Evolutionary conservation across 2,113 vertebrate species (phyloP).

Genomic region (Plecturocebus donacophilus): DNA sequence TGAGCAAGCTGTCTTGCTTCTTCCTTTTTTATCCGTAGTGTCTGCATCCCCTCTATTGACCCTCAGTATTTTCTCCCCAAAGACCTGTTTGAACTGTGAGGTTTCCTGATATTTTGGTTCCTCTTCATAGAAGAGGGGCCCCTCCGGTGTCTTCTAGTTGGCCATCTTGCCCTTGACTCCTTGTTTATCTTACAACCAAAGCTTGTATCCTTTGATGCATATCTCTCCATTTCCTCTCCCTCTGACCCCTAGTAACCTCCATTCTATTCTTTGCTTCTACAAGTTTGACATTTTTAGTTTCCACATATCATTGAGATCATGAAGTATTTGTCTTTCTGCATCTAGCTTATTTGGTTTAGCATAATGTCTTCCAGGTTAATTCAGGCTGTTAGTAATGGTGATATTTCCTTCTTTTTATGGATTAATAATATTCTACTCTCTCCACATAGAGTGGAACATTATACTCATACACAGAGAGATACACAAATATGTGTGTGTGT

Average conservation of each 20-base stretch:
- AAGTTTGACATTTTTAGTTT: not conserved
- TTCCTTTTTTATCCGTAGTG: too few relatives aligned
- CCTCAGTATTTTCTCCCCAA: too few relatives aligned
- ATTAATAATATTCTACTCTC: not conserved
- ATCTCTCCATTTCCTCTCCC: not conserved
- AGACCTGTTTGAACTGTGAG: too few relatives aligned
- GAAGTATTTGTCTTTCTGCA: not conserved
- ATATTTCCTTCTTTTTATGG: not conserved
- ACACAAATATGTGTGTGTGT: not conserved
- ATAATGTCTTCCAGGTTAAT: not conserved
- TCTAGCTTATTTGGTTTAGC: not conserved
- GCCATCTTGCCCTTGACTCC: too few relatives aligned
- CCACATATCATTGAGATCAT: not conserved
- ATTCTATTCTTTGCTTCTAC: not conserved
- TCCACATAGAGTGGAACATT: too few relatives aligned
- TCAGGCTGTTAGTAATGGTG: not conserved
- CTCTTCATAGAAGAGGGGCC: too few relatives aligned
- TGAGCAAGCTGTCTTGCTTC: too few relatives aligned
- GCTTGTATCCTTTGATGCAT: not conserved
- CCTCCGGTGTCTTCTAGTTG: too few relatives aligned
- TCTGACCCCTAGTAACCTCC: not conserved
- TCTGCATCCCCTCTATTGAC: too few relatives aligned
- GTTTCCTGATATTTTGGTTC: too few relatives aligned
- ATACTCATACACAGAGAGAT: too few relatives aligned
- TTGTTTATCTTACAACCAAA: not conserved